Evolutionary conservation across 2,888 invertebrate species (phyloP).

Genomic region (Pristionchus arcanus): DNA sequence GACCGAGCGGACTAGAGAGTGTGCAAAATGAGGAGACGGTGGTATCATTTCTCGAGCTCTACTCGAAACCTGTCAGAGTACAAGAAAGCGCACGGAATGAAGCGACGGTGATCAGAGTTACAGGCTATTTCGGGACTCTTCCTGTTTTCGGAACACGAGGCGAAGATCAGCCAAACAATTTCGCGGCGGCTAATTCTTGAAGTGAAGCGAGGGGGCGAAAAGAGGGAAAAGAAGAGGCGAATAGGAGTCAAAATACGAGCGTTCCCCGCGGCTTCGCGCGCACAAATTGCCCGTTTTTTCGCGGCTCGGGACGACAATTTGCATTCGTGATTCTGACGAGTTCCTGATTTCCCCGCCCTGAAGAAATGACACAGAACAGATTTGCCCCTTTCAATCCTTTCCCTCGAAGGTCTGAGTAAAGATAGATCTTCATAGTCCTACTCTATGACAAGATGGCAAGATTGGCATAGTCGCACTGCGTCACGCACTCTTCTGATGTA

Average conservation of each 20-base stretch:
- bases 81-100: no score
- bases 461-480: no score
- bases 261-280: not conserved
- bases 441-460: no score
- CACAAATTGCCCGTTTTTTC: not conserved
- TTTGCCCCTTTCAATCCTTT: not conserved
- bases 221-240: not conserved
- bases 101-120: not conserved
- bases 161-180: no score
- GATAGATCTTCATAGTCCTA: not conserved
- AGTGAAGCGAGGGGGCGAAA: not conserved
- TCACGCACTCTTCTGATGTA: no score
- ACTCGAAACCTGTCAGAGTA: no score
- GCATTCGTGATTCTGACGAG: slow-evolving; percentile 4
- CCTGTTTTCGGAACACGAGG: not conserved
- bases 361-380: not conserved
- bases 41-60: no score
- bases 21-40: no score
- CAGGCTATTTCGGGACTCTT: not conserved
- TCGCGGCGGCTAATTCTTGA: not conserved
- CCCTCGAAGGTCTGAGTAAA: not conserved
- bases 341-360: not conserved
- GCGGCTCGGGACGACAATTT: not conserved
- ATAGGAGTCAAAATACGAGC: slow-evolving; percentile 26
- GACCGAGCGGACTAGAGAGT: no score